Conservation (phyloP, 2,113 vertebrate species). For the Malurus alboscapulatus region DNA sequence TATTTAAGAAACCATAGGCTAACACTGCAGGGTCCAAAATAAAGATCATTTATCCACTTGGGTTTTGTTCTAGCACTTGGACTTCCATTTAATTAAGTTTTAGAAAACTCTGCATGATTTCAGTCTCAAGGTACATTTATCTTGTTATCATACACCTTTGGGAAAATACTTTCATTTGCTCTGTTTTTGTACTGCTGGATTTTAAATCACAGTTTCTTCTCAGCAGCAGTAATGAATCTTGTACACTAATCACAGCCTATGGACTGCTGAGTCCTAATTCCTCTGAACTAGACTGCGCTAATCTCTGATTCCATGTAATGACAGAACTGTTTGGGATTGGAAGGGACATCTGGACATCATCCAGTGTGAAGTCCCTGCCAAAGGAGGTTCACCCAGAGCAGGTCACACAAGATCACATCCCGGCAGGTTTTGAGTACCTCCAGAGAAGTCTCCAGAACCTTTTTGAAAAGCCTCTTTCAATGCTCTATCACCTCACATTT, state of each 20-base stretch:
- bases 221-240: background rate
- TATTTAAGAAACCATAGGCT: background rate
- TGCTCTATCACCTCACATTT: background rate
- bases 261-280: background rate
- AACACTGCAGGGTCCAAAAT: background rate
- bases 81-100: constrained; percentile 11
- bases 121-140: background rate
- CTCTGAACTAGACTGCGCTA: background rate
- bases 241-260: background rate
- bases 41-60: background rate
- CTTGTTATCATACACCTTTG: background rate
- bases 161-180: background rate
- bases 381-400: background rate
- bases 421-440: background rate
- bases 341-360: background rate
- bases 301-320: background rate
- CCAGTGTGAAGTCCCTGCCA: background rate
- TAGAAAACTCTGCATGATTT: constrained; percentile 3
- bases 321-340: background rate
- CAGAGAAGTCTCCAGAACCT: background rate
- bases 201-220: background rate
- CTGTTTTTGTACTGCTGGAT: background rate
- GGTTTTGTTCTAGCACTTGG: background rate
- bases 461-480: background rate
- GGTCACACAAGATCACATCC: background rate